Evolutionary conservation across 2,797 vertebrate species (phyloP), one percentile per base, ranked within the genome.

Genomic region (Gastrophryne carolinensis): DNA sequence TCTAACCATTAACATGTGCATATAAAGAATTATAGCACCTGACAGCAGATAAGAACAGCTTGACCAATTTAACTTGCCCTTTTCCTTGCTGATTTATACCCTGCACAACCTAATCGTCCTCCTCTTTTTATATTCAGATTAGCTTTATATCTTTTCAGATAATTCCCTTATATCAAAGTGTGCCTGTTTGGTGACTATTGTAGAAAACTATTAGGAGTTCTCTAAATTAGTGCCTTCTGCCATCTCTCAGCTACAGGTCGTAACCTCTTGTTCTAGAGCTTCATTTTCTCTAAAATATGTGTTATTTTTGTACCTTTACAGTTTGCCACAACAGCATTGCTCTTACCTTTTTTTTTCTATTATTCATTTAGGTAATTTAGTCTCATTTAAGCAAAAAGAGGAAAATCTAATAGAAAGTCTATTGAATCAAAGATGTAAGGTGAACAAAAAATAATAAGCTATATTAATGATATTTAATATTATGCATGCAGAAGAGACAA

Each of bases 61-160:
- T 69, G 66, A 69, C 66, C 66, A 35, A 44, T 52, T 56, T 56
- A 69, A 52, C 54, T 69, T 69, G 66, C 50, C 66, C 50, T 44
- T 57, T 69, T 69, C 50, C 19, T 21, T 13, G 34, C 35, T 56
- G 52, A 69, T 69, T 57, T 69, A 56, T 57, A 37, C 24, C 5
- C 29, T 3, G 30, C 26, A 13, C 56, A 69, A 54, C 54, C 24
- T 39, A 56, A 57, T 23, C 11, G 8, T 69, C 26, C 41, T 15
- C 24, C 23, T 41, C 27, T 35, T 56, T 69, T 57, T 24, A 57
- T 57, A 69, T 56, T 69, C 66, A 69, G 52, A 57, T 30, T 41
- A 30, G 21, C 44, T 9, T 47, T 47, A 19, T 47, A 47, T 47
- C 44, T 47, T 21, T 47, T 47, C 44, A 47, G 21, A 47, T 8